Evolutionary conservation across 2,113 vertebrate species (phyloP).

Genomic region (Sminthopsis crassicaudata): DNA sequence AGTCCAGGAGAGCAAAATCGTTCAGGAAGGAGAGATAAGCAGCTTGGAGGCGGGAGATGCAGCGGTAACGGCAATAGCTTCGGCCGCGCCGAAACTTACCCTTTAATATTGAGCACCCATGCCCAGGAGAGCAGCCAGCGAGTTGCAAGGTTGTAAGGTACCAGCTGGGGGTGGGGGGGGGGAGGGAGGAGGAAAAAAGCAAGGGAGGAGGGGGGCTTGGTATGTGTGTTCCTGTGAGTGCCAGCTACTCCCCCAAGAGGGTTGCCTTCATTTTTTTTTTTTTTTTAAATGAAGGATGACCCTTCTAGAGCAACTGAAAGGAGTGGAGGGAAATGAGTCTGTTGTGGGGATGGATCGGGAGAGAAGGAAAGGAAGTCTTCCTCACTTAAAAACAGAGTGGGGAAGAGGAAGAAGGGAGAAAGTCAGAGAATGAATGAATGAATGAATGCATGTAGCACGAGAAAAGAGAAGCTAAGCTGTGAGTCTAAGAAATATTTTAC

Average conservation of each 20-base stretch:
- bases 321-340: neutral
- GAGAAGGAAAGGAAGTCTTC: slow-evolving; percentile 44
- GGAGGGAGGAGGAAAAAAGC: slow-evolving; percentile 26
- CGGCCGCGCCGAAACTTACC: slow-evolving; percentile 55
- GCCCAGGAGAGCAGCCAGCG: slow-evolving; percentile 44
- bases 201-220: slow-evolving; percentile 8
- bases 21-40: slow-evolving; percentile 47
- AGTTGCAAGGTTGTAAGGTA: slow-evolving; percentile 27
- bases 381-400: slow-evolving; percentile 6
- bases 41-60: slow-evolving; percentile 52
- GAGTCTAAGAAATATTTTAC: neutral
- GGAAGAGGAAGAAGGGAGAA: neutral
- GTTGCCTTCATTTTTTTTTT: neutral
- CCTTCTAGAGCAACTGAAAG: neutral
- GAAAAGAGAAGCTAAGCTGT: neutral
- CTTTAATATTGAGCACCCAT: neutral
- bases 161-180: neutral
- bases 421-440: neutral
- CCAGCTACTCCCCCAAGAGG: neutral
- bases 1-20: neutral
- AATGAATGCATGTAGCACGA: neutral
- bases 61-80: slow-evolving; percentile 34
- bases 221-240: neutral
- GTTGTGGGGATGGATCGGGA: neutral
- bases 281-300: neutral